Evolutionary conservation across 2,888 invertebrate genomes (phyloP).

Genomic region (Chesias legatella): DNA sequence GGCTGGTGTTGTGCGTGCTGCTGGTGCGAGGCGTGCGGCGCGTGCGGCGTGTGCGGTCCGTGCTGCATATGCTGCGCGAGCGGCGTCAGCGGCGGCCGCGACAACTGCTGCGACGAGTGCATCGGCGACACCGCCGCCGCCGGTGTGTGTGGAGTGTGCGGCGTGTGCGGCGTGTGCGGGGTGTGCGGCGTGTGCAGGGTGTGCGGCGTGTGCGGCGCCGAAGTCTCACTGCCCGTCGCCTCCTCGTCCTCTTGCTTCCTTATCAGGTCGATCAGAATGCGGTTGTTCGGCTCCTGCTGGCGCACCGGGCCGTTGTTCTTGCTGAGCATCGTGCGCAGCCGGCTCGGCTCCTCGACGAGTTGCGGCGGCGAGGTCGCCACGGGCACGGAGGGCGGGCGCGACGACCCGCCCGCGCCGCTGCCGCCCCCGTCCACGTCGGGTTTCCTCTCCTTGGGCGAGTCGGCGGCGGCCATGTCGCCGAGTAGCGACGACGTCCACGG

Average conservation of each 20-base stretch:
- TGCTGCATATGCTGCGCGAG: constrained; percentile 37
- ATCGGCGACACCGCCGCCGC: constrained; percentile 43
- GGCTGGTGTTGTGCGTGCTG: constrained; percentile 31
- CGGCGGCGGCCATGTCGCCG: constrained; percentile 80
- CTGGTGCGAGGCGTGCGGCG: constrained; percentile 35
- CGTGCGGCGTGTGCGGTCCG: constrained; percentile 35
- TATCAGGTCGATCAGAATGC: constrained; percentile 64
- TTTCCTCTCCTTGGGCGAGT: constrained; percentile 72
- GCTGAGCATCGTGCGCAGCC: constrained; percentile 82
- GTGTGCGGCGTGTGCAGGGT: constrained; percentile 58
- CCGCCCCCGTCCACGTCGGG: constrained; percentile 57
- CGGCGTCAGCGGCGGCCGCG: constrained; percentile 37
- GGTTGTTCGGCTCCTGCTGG: constrained; percentile 59
- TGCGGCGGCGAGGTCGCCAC: constrained; percentile 34
- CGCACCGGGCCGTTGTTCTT: constrained; percentile 40
- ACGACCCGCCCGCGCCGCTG: constrained; percentile 42
- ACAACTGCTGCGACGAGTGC: constrained; percentile 34
- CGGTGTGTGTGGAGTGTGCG: constrained; percentile 54
- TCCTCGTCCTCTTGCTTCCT: constrained; percentile 70
- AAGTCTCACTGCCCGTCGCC: constrained; percentile 61
- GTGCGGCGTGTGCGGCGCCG: constrained; percentile 67
- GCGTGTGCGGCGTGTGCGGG: constrained; percentile 54
- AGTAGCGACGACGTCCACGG: constrained; percentile 81
- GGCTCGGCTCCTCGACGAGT: constrained; percentile 71
- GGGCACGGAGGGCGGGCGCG: constrained; percentile 55